Evolutionary conservation across 2,113 vertebrate genomes (phyloP).

Genomic region (Pterophyllum scalare): DNA sequence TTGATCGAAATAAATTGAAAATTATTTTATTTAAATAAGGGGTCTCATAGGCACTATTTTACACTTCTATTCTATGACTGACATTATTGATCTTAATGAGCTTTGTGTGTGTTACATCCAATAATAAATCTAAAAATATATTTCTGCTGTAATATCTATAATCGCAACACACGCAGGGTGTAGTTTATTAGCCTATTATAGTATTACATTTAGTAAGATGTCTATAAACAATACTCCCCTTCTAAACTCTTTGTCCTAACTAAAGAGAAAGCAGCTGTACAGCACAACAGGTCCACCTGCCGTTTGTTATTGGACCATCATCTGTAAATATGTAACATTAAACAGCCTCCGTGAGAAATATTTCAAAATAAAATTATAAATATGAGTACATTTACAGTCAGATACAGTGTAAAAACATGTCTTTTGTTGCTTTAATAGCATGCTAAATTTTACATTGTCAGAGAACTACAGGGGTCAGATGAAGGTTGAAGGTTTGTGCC

Average conservation of each 20-base stretch:
- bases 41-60: background rate
- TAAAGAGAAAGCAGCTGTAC: background rate
- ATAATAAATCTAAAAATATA: background rate
- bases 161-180: background rate
- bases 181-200: background rate
- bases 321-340: background rate
- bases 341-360: background rate
- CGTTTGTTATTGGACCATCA: background rate
- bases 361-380: background rate
- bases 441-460: background rate
- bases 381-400: background rate
- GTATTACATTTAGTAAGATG: background rate
- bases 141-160: background rate
- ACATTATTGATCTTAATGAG: background rate
- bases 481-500: background rate
- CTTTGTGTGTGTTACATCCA: background rate
- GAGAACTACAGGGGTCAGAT: background rate
- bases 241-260: background rate
- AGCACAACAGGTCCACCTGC: conserved; percentile 49
- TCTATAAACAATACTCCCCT: no score
- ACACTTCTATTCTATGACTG: background rate
- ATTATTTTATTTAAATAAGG: background rate
- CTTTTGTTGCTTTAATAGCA: background rate
- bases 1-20: no score
- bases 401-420: background rate